A percentile compares a stretch with the other conserved stretches of the same genome.
Conservation (phyloP, 2,888 invertebrate species). For the Aspidiotus rigidus region DNA sequence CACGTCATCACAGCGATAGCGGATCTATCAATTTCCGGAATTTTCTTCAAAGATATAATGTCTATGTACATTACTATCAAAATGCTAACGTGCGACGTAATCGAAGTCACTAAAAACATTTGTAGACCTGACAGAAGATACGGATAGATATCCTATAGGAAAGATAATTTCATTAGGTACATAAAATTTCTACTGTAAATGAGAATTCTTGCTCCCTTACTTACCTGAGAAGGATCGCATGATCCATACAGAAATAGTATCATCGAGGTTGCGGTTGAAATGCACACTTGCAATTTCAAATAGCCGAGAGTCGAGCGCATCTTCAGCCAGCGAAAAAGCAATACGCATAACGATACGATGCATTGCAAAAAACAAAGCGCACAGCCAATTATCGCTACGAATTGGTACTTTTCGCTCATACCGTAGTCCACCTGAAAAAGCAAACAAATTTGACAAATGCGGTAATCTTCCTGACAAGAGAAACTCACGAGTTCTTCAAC, state of each 20-base stretch:
- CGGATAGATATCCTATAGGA: constrained; percentile 52
- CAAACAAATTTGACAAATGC: neutral
- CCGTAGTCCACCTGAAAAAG: constrained; percentile 15
- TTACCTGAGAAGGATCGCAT: constrained; percentile 30
- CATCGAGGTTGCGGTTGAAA: constrained; percentile 62
- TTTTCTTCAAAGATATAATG: constrained; percentile 51
- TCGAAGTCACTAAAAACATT: constrained; percentile 55
- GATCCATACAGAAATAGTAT: constrained; percentile 48
- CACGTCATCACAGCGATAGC: constrained; percentile 60
- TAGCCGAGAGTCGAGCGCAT: constrained; percentile 52
- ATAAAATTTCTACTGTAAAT: too few relatives aligned
- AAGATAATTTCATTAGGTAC: constrained; percentile 36
- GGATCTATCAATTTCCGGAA: constrained; percentile 51
- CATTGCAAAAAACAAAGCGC: constrained; percentile 48
- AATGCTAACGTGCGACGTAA: constrained; percentile 62
- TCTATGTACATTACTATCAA: constrained; percentile 62
- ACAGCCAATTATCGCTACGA: constrained; percentile 49
- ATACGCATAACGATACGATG: constrained; percentile 45
- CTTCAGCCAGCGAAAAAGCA: constrained; percentile 47
- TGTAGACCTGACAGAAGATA: constrained; percentile 54
- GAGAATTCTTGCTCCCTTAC: neutral
- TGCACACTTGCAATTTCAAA: constrained; percentile 59
- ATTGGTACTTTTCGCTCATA: constrained; percentile 28
- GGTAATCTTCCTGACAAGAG: too few relatives aligned
- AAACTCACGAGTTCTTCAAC: too few relatives aligned